Percentiles rank a stretch among this genome's conserved stretches.
These are phyloP conservation scores for Hypena proboscidalis DNA, from an alignment of 2,888 invertebrate genomes.

Conservation along the genomic window DNA sequence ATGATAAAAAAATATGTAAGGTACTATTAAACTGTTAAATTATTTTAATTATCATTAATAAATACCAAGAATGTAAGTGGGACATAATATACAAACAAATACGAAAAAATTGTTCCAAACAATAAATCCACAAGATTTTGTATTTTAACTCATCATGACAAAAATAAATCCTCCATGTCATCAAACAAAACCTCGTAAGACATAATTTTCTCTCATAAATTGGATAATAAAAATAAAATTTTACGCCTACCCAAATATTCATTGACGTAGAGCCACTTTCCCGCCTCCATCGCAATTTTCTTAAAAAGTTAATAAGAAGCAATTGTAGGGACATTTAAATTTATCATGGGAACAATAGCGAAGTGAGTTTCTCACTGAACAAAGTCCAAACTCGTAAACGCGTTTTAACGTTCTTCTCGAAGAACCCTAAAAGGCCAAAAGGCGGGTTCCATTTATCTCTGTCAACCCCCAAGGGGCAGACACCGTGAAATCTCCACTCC, in stretches of 20 bases:
- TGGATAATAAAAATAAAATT: constrained; percentile 3
- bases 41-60: no score
- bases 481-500: constrained; percentile 71
- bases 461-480: constrained; percentile 66
- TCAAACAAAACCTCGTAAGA: background rate
- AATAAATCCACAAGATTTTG: no score
- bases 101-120: no score
- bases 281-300: constrained; percentile 6
- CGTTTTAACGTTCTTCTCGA: constrained; percentile 47
- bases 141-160: no score
- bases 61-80: no score
- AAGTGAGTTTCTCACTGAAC: constrained; percentile 23
- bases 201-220: background rate
- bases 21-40: no score
- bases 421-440: constrained; percentile 58
- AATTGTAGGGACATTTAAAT: constrained; percentile 36
- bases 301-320: constrained; percentile 31
- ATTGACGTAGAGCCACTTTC: constrained; percentile 9
- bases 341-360: constrained; percentile 37
- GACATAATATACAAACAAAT: no score
- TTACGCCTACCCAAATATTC: constrained; percentile 5
- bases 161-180: no score
- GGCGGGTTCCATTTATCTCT: constrained; percentile 68
- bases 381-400: constrained; percentile 44
- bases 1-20: no score